phyloP scores from a whole-genome alignment of 2,797 vertebrate species.

The Clarias platycephalus region DNA sequence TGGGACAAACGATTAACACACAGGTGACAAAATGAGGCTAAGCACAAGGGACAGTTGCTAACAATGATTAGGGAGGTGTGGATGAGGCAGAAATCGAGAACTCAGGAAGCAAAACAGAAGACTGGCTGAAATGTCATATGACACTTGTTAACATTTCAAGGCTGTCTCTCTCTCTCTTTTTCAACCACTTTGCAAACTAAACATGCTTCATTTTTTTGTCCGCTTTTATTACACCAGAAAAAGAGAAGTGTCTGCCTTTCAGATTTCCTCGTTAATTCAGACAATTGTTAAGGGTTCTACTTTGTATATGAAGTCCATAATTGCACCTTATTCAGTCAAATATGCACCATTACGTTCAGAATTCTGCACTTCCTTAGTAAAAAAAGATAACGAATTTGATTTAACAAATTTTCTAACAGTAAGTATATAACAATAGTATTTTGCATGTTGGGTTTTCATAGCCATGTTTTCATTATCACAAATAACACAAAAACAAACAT shows the following conservation, averaged over 20 bases:
- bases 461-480: neutral
- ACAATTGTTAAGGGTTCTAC: neutral
- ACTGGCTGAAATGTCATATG: slow-evolving; percentile 9
- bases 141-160: slow-evolving; percentile 24
- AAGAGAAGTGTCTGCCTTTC: neutral
- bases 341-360: neutral
- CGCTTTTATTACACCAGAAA: neutral
- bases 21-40: slow-evolving; percentile 18
- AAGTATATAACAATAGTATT: neutral
- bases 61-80: slow-evolving; percentile 22
- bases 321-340: neutral
- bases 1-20: neutral
- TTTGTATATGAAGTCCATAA: neutral
- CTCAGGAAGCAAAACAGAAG: neutral
- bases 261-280: neutral
- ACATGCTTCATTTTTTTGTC: neutral
- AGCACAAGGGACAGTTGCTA: slow-evolving; percentile 13
- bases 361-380: neutral
- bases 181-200: slow-evolving; percentile 3
- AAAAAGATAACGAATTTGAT: neutral
- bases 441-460: neutral
- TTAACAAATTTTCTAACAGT: neutral
- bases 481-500: neutral
- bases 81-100: slow-evolving; percentile 12
- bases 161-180: neutral